Evolutionary conservation across 2,888 invertebrate genomes (phyloP).

Genomic region (Argyresthia albistria): DNA sequence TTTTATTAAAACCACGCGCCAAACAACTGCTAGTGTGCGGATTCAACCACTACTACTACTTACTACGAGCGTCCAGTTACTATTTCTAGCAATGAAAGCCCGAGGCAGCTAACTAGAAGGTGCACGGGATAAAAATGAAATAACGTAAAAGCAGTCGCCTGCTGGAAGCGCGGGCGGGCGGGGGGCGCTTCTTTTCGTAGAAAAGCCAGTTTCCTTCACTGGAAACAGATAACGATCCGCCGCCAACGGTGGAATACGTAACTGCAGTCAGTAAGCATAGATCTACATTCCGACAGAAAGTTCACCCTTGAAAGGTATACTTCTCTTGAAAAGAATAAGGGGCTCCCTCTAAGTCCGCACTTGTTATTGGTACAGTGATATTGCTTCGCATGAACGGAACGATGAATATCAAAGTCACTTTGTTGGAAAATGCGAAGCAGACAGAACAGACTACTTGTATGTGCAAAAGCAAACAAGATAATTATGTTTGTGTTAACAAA

Average conservation of each 20-base stretch:
- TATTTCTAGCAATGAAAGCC: constrained; percentile 40
- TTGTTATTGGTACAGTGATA: too few species aligned
- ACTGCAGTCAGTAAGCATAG: constrained; percentile 58
- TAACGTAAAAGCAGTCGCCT: constrained; percentile 62
- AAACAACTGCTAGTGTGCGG: neutral
- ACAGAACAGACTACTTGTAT: too few species aligned
- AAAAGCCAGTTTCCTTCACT: constrained; percentile 70
- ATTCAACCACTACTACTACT: neutral
- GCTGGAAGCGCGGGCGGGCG: constrained; percentile 34
- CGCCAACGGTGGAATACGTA: constrained; percentile 69
- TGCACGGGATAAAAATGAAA: constrained; percentile 69
- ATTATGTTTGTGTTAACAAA: too few species aligned
- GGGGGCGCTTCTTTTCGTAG: constrained; percentile 52
- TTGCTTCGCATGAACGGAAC: too few species aligned
- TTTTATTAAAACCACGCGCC: too few species aligned
- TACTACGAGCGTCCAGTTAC: constrained; percentile 29
- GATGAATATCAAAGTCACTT: too few species aligned
- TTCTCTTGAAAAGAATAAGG: constrained; percentile 26
- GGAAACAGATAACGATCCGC: constrained; percentile 71
- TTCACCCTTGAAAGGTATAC: constrained; percentile 49
- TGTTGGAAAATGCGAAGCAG: too few species aligned
- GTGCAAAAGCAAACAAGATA: too few species aligned
- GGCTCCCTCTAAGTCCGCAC: constrained; percentile 10
- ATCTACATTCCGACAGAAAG: constrained; percentile 45
- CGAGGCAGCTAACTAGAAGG: constrained; percentile 63